Evolutionary conservation across 1,140 invertebrate genomes (phyloP).

Genomic region (Cotesia glomerata): DNA sequence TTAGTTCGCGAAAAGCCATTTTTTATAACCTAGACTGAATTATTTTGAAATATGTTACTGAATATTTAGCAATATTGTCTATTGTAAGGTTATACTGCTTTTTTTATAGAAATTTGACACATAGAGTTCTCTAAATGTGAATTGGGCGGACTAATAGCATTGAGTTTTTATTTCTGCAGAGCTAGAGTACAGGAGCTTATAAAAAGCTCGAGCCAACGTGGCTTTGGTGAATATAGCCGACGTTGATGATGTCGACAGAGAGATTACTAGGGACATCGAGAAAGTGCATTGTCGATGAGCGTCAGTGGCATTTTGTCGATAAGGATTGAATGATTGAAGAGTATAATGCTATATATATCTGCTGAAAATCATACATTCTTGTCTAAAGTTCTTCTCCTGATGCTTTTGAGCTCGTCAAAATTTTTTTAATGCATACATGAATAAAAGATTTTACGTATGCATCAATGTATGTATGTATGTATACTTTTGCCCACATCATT

Average conservation of each 20-base stretch:
- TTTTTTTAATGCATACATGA: background rate
- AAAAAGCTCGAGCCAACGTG: background rate
- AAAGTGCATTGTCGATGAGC: background rate
- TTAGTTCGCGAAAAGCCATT: no score
- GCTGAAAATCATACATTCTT: background rate
- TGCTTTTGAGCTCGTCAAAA: background rate
- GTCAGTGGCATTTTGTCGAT: slow-evolving; percentile 15
- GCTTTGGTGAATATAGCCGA: background rate
- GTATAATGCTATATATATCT: background rate
- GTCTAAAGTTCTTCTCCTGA: background rate
- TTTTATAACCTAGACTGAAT: no score
- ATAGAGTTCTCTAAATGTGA: no score
- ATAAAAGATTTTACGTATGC: background rate
- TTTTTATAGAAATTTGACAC: no score
- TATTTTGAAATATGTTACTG: no score
- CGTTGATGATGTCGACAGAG: background rate
- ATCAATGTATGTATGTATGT: background rate
- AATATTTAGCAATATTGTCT: no score
- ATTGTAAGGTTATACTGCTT: no score
- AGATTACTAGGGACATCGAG: background rate
- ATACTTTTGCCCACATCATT: background rate
- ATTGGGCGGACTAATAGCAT: no score
- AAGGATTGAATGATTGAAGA: slow-evolving; percentile 15
- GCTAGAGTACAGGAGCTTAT: no score
- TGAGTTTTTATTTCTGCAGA: no score